phyloP scores from a whole-genome alignment of 2,797 vertebrate genomes.

The Catamblyrhynchus diadema region DNA sequence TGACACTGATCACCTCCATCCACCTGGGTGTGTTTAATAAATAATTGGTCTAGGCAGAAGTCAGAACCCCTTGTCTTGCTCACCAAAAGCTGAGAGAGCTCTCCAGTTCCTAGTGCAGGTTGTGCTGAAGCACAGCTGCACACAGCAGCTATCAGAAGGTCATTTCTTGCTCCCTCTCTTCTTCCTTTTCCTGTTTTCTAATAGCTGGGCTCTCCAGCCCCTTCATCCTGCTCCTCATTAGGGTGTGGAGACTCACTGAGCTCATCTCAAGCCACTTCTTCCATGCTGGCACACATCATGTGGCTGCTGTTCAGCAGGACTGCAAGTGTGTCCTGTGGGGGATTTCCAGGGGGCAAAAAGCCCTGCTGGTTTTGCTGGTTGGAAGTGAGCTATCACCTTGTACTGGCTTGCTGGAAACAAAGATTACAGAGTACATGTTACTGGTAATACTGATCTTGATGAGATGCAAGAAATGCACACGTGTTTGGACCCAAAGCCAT shows the following conservation, averaged over 20 bases:
- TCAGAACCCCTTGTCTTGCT: accelerated
- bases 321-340: not conserved
- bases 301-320: not conserved
- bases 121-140: accelerated
- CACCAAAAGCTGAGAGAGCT: not conserved
- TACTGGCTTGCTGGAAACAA: not conserved
- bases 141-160: not conserved
- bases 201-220: not conserved
- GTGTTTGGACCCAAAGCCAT: not conserved
- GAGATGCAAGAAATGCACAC: not conserved
- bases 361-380: not conserved
- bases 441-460: not conserved
- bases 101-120: not conserved
- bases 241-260: not conserved
- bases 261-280: not conserved
- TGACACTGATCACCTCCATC: not conserved
- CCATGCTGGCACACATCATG: accelerated
- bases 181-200: not conserved
- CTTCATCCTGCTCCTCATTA: not conserved
- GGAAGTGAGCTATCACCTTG: not conserved
- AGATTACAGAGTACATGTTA: not conserved
- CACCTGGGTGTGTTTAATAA: not conserved
- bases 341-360: not conserved
- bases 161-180: not conserved
- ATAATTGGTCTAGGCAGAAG: accelerated